phyloP scores from a whole-genome alignment of 1,140 invertebrate genomes.

The Solen grandis region DNA sequence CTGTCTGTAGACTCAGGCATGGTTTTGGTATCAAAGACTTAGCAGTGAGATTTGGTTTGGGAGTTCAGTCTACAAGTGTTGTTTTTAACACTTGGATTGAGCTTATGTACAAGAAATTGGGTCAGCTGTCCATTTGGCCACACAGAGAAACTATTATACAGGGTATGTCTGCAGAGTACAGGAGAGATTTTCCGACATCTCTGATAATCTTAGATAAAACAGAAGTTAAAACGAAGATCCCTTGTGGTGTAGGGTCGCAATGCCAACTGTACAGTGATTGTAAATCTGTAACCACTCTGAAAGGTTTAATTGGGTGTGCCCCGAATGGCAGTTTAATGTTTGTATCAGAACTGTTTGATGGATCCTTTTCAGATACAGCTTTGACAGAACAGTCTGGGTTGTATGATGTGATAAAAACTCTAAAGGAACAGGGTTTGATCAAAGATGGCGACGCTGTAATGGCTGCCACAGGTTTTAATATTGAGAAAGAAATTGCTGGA shows the following conservation, averaged over 20 bases:
- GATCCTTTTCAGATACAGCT: slow-evolving; percentile 52
- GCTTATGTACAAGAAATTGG: slow-evolving; percentile 52
- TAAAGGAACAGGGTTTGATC: neutral
- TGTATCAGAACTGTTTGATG: slow-evolving; percentile 53
- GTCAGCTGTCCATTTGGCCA: slow-evolving; percentile 52
- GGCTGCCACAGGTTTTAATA: slow-evolving; percentile 36
- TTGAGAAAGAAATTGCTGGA: neutral
- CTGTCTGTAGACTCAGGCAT: slow-evolving; percentile 19
- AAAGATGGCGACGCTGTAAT: slow-evolving; percentile 32
- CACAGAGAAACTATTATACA: slow-evolving; percentile 30
- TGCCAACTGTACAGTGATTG: slow-evolving; percentile 51
- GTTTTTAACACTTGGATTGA: slow-evolving; percentile 54
- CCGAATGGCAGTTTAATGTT: slow-evolving; percentile 54
- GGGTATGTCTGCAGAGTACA: slow-evolving; percentile 50
- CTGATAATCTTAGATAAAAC: slow-evolving; percentile 58
- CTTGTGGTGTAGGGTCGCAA: slow-evolving; percentile 9
- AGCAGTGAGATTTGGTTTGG: slow-evolving; percentile 25
- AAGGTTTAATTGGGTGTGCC: slow-evolving; percentile 42
- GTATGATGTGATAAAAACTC: neutral
- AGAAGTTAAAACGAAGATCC: slow-evolving; percentile 52
- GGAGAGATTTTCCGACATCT: slow-evolving; percentile 38
- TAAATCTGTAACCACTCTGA: slow-evolving; percentile 36
- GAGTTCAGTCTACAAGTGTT: slow-evolving; percentile 25
- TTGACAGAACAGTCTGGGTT: slow-evolving; percentile 46
- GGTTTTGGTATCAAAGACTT: slow-evolving; percentile 24